These are phyloP conservation scores for Pollenia griseotomentosa DNA, from an alignment of 2,888 invertebrate genomes.

Conservation along the genomic window DNA sequence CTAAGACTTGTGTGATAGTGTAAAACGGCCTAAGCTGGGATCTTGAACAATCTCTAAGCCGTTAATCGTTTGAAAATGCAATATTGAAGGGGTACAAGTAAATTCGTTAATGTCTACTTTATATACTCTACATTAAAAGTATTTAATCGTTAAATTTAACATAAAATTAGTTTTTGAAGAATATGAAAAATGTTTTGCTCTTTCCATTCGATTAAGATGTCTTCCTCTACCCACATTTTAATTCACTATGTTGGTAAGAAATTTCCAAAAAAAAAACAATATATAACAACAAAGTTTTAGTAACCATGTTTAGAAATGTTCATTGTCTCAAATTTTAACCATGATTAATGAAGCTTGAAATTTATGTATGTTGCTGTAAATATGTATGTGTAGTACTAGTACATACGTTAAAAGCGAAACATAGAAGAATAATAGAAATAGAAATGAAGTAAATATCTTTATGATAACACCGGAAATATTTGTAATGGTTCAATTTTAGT, in stretches of 20 bases:
- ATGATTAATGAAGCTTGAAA: slow-evolving; percentile 69
- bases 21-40: no score
- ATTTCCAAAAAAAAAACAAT: not conserved
- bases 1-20: no score
- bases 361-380: slow-evolving; percentile 32
- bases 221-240: slow-evolving; percentile 42
- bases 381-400: not conserved
- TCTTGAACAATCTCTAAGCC: no score
- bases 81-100: no score
- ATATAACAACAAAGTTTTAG: slow-evolving; percentile 1
- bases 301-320: slow-evolving; percentile 25
- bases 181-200: no score
- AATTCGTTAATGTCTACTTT: no score
- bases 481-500: slow-evolving; percentile 30
- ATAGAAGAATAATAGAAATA: not conserved
- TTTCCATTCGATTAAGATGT: slow-evolving; percentile 11
- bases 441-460: slow-evolving; percentile 12
- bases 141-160: no score
- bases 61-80: no score
- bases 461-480: slow-evolving; percentile 60
- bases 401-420: not conserved
- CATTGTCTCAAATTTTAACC: slow-evolving; percentile 46
- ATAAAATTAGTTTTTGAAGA: no score
- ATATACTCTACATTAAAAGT: no score
- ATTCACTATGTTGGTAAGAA: slow-evolving; percentile 24